Evolutionary conservation across 2,797 vertebrate genomes (phyloP).

Genomic region (Coccyzus lansbergi): DNA sequence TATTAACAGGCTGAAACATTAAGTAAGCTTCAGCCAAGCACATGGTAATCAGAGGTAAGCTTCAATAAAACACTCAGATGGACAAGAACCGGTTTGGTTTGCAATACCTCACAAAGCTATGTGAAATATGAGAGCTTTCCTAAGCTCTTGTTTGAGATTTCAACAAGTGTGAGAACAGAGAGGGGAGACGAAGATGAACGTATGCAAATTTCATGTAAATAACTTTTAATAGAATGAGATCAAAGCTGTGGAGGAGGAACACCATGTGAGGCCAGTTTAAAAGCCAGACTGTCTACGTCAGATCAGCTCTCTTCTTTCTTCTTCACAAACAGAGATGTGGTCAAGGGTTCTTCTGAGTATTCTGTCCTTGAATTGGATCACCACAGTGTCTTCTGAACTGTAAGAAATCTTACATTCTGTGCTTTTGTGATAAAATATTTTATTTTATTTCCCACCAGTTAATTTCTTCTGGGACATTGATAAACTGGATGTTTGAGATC

Average conservation of each 20-base stretch:
- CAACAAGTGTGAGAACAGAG: conserved; percentile 17
- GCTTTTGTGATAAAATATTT: background rate
- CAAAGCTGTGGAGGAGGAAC: background rate
- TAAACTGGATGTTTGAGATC: background rate
- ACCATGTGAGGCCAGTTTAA: background rate
- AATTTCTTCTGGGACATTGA: background rate
- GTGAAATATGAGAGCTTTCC: conserved; percentile 42
- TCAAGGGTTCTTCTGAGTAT: conserved; percentile 33
- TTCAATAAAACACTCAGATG: background rate
- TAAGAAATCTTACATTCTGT: conserved; percentile 14
- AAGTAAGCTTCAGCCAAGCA: background rate
- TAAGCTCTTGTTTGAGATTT: background rate
- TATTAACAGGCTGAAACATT: background rate
- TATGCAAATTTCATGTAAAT: conserved; percentile 60
- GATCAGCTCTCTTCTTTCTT: background rate
- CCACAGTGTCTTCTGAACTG: conserved; percentile 29
- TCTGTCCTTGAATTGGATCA: conserved; percentile 33
- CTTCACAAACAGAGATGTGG: conserved; percentile 7
- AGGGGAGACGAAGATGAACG: background rate
- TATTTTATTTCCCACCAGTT: background rate
- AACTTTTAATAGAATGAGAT: background rate
- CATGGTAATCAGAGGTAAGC: background rate
- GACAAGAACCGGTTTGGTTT: conserved; percentile 41
- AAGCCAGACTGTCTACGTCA: background rate
- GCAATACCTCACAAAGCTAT: background rate